These are phyloP conservation scores for Drosophila sordidula DNA, from an alignment of 2,888 invertebrate species.

Conservation along the genomic window DNA sequence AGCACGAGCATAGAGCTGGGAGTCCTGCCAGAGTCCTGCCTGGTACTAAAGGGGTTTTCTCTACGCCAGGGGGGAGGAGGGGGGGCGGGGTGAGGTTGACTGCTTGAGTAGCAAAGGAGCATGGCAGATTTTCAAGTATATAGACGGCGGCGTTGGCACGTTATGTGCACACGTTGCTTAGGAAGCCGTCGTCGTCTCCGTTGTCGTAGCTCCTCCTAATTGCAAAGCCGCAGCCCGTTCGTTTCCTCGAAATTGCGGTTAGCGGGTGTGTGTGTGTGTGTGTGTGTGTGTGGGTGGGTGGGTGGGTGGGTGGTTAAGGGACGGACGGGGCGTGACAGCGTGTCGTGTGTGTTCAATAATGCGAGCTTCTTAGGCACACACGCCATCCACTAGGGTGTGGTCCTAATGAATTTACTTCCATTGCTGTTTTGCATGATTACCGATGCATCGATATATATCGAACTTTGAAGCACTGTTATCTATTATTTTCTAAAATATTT, in stretches of 20 bases:
- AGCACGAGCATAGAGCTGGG: slow-evolving; percentile 46
- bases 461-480: not conserved
- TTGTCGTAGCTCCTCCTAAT: slow-evolving; percentile 81
- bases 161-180: slow-evolving; percentile 64
- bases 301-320: slow-evolving; percentile 2
- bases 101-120: slow-evolving; percentile 7
- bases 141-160: slow-evolving; percentile 44
- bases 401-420: slow-evolving; percentile 8
- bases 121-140: slow-evolving; percentile 38
- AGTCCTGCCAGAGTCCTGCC: slow-evolving; percentile 46
- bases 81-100: not conserved
- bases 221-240: slow-evolving; percentile 75
- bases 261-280: slow-evolving; percentile 17
- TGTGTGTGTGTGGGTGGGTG: slow-evolving; percentile 4
- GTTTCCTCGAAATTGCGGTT: slow-evolving; percentile 71
- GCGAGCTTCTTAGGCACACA: slow-evolving; percentile 28
- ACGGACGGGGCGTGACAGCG: slow-evolving; percentile 22
- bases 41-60: slow-evolving; percentile 7
- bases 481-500: too few relatives aligned
- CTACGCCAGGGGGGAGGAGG: not conserved
- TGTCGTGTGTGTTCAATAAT: slow-evolving; percentile 75
- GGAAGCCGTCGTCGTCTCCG: slow-evolving; percentile 45
- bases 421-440: not conserved
- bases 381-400: slow-evolving; percentile 47
- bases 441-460: slow-evolving; percentile 9